These are phyloP conservation scores for Numenius phaeopus DNA, from an alignment of 2,797 vertebrate species.

Conservation along the genomic window DNA sequence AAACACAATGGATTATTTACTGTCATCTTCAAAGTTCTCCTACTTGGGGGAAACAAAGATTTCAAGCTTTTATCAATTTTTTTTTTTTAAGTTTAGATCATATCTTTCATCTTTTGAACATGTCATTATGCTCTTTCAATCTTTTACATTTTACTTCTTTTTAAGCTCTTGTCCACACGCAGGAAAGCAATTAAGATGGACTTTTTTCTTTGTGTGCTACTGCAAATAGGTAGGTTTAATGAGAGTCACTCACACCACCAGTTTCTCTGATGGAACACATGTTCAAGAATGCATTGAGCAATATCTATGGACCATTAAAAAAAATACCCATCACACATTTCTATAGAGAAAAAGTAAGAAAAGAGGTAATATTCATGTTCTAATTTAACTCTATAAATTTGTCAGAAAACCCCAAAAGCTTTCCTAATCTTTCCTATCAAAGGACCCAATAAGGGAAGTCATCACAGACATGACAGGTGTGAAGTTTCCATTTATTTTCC, in stretches of 20 bases:
- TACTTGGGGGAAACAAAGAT: not conserved
- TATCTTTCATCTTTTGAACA: slow-evolving; percentile 9
- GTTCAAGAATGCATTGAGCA: not conserved
- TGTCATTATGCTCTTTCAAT: not conserved
- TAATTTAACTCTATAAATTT: not conserved
- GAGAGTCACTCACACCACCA: not conserved
- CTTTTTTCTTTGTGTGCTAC: not conserved
- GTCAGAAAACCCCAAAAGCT: not conserved
- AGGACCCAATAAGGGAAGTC: not conserved
- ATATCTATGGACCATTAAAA: not conserved
- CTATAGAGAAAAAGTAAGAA: not conserved
- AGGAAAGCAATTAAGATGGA: slow-evolving; percentile 21
- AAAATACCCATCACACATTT: not conserved
- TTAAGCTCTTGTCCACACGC: slow-evolving; percentile 9
- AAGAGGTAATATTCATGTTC: not conserved
- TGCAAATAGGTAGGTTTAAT: not conserved
- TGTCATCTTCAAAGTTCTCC: not conserved
- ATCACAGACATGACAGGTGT: not conserved
- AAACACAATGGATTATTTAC: slow-evolving; percentile 5
- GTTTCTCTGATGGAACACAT: not conserved
- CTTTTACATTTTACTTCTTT: slow-evolving; percentile 8
- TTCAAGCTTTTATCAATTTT: not conserved
- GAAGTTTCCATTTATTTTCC: not conserved
- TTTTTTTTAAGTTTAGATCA: not conserved
- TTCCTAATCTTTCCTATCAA: not conserved